Base-by-base conservation (phyloP, 1,140 invertebrate genomes). In the Temnothorax nylanderi region DNA sequence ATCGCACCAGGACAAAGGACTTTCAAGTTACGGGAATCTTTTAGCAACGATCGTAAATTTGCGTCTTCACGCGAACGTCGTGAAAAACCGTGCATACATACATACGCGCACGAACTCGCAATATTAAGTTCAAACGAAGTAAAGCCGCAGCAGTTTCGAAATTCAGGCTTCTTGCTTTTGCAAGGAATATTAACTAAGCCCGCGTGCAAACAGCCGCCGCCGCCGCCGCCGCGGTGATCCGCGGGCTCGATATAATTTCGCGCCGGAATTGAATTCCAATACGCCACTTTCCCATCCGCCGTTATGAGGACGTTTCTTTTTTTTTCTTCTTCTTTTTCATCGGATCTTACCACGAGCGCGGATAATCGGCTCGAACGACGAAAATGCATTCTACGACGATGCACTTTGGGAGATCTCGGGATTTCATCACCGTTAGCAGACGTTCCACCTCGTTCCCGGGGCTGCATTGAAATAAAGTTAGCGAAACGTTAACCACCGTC, bases 401-500 rank as follows among this genome's bases (percentile, higher is more conserved):
- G 60, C 62, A 56, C 78, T 56, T 81, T 10, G 32, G 41, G 34
- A 26, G 49, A 81, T 26, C 26, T 72, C 78, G 78, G 67, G 80
- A 82, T 87, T 87, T 89, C 85, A 78, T 87, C 77, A 21, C 34
- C 41, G 32, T 60, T 51, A 62, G 51, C 89, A 90, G 78, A 89
- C 85, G 74, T 89, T 90, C 85, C 86, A 69, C 82, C 76, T 88
- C 76, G 41, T 87, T 75, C 89, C 85, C 76, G 72, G 77, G 75
- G 75, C 64, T 62, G 78, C 84, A 91, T 91, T 88, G 88, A 88
- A 89, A 91, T 91, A 91, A 87, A 91, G 86, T 91, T 90, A 87
- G 78, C 72, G 88, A 91, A 91, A 91, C 78, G 74, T 56, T 85
- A 91, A 91, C 89, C 87, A 76, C 89, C 58, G 60, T 49, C 82